Conservation (phyloP, 2,113 vertebrate genomes). For the Myotis yumanensis region DNA sequence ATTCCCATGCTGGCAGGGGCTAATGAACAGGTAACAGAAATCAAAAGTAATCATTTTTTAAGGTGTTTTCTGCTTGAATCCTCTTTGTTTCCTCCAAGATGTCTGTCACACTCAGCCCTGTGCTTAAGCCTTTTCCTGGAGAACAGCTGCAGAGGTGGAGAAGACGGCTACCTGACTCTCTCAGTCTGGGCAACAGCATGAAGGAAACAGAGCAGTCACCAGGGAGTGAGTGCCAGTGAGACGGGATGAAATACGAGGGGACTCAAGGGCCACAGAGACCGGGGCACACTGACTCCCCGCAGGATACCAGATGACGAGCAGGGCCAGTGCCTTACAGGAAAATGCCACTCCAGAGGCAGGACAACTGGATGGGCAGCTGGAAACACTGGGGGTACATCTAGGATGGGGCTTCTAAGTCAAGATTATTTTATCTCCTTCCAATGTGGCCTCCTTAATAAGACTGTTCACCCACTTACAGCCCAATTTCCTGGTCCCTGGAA, state of each 20-base stretch:
- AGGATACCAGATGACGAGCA: rapidly evolving
- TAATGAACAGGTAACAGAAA: background rate
- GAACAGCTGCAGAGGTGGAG: background rate
- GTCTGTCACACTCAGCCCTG: background rate
- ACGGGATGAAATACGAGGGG: background rate
- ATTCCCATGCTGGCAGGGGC: background rate
- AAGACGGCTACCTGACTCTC: background rate
- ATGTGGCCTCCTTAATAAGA: background rate
- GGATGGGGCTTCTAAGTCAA: too few species aligned
- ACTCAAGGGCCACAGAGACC: background rate
- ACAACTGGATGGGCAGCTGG: background rate
- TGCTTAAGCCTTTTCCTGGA: background rate
- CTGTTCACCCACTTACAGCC: background rate
- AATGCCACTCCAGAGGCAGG: background rate
- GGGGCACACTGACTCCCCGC: rapidly evolving
- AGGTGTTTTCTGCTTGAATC: background rate
- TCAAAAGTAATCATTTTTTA: background rate
- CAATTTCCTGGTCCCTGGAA: background rate
- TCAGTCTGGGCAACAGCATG: background rate
- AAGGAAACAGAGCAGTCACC: background rate
- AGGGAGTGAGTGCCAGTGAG: background rate
- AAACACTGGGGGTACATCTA: background rate
- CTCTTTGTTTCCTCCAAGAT: background rate
- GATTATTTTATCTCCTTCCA: background rate
- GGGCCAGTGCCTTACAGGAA: background rate